Conservation (phyloP, 2,113 vertebrate genomes). For the Nansenia antarctica region DNA sequence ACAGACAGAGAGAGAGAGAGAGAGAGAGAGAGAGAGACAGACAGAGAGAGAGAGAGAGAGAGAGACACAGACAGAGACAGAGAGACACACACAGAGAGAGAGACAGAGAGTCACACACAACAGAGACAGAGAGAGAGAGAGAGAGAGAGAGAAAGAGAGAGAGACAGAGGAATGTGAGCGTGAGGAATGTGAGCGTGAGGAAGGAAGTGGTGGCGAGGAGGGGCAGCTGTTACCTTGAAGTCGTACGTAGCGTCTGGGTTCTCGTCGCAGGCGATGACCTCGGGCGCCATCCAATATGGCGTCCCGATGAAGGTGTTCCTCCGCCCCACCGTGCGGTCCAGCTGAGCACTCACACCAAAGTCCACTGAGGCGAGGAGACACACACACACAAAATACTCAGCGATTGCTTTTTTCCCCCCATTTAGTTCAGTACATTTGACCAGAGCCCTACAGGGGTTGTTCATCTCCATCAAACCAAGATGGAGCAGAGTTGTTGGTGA, state of each 20-base stretch:
- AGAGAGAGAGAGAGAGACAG: not conserved
- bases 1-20: not conserved
- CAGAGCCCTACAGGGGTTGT: too few species aligned
- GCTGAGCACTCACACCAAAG: conserved; percentile 90
- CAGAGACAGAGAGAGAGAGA: not conserved
- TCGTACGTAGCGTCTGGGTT: conserved; percentile 87
- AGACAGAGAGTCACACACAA: not conserved
- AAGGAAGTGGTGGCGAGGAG: not conserved
- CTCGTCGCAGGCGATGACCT: conserved; percentile 90
- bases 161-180: not conserved
- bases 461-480: too few species aligned
- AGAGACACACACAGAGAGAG: not conserved
- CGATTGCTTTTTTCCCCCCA: too few species aligned
- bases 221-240: conserved; percentile 78
- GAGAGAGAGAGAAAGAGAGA: not conserved
- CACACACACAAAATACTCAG: conserved; percentile 21
- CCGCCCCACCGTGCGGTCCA: conserved; percentile 84
- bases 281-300: conserved; percentile 93
- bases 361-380: conserved; percentile 74
- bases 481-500: too few species aligned
- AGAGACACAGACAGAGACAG: not conserved
- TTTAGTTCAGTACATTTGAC: too few species aligned
- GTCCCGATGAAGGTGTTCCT: conserved; percentile 93
- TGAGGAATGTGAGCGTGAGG: not conserved
- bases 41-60: not conserved